A percentile compares a stretch with the other conserved stretches of the same genome.
phyloP scores from a whole-genome alignment of 2,797 vertebrate species.

The Glyptemys insculpta region DNA sequence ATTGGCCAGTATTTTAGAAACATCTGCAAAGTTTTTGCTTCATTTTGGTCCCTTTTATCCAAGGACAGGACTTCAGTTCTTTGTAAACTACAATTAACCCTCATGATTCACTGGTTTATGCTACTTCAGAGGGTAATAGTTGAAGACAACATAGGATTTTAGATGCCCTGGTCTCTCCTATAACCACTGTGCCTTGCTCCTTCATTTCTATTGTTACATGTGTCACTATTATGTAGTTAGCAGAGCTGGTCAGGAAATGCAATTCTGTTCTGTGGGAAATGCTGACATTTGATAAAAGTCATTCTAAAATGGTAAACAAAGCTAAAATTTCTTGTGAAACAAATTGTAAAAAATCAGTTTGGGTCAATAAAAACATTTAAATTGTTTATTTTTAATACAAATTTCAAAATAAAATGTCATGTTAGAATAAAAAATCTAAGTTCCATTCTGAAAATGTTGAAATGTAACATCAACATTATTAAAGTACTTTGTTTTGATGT shows the following conservation, averaged over 20 bases:
- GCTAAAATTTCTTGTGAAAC: not conserved
- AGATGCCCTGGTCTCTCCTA: not conserved
- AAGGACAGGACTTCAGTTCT: not conserved
- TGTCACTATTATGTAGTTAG: not conserved
- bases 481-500: not conserved
- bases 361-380: not conserved
- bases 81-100: not conserved
- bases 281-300: not conserved
- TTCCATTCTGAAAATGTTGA: not conserved
- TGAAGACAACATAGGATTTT: not conserved
- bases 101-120: not conserved
- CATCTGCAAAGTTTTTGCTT: not conserved
- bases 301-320: not conserved
- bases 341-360: not conserved
- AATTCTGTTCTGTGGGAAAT: not conserved
- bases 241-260: conserved; percentile 6
- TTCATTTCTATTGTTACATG: not conserved
- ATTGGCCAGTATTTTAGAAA: not conserved
- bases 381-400: not conserved
- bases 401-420: not conserved
- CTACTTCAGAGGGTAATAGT: not conserved
- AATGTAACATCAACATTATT: not conserved
- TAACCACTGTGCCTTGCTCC: not conserved
- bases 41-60: not conserved
- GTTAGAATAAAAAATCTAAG: not conserved